These are phyloP conservation scores for Pimpla rufipes DNA, from an alignment of 2,888 invertebrate species.

Conservation along the genomic window DNA sequence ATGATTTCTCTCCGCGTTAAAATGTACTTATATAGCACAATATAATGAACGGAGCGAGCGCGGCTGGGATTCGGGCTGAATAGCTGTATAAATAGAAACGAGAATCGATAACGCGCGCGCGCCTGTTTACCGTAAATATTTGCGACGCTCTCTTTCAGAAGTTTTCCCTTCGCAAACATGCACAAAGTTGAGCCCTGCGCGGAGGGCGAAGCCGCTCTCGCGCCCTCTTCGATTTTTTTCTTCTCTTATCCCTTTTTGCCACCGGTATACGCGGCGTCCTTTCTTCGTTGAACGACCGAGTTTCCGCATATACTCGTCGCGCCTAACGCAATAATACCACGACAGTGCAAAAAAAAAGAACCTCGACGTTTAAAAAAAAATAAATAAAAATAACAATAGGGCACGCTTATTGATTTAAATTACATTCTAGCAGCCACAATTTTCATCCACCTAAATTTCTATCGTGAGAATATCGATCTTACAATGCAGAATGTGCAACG, in stretches of 20 bases:
- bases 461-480: too few relatives aligned
- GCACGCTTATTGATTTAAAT: background rate
- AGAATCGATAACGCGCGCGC: conserved; percentile 50
- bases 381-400: background rate
- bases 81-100: conserved; percentile 42
- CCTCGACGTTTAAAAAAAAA: too few relatives aligned
- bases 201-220: background rate
- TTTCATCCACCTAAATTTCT: too few relatives aligned
- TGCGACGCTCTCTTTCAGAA: conserved; percentile 16
- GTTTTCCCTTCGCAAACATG: conserved; percentile 49
- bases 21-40: conserved; percentile 4
- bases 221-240: conserved; percentile 10
- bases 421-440: too few relatives aligned
- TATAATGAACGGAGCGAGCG: background rate
- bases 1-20: conserved; percentile 48
- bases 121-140: conserved; percentile 52
- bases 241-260: too few relatives aligned
- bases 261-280: conserved; percentile 36
- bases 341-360: too few relatives aligned
- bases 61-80: background rate
- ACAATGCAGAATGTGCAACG: too few relatives aligned
- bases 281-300: conserved; percentile 57
- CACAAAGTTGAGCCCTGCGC: background rate
- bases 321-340: background rate
- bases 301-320: conserved; percentile 45